Percentiles rank a stretch among this genome's conserved stretches.
Evolutionary conservation across 2,888 invertebrate genomes (phyloP).

Genomic region (Buathra laborator): DNA sequence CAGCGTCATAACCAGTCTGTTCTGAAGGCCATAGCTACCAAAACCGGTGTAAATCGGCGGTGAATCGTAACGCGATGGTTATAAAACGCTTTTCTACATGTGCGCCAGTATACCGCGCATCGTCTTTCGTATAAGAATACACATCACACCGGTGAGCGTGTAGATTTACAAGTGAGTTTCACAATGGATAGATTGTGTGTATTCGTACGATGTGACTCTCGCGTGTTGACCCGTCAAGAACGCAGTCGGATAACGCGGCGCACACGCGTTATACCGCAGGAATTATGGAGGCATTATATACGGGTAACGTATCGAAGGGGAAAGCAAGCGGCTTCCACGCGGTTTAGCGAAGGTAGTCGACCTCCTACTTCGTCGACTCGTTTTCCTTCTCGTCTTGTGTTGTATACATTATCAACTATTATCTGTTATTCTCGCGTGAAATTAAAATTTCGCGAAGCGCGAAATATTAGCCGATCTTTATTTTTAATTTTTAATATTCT

Average conservation of each 20-base stretch:
- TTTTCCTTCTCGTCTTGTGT: slow-evolving; percentile 46
- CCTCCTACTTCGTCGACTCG: slow-evolving; percentile 51
- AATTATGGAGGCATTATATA: slow-evolving; percentile 68
- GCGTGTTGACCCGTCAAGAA: slow-evolving; percentile 64
- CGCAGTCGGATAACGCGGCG: slow-evolving; percentile 51
- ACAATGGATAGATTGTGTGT: slow-evolving; percentile 61
- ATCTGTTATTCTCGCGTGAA: neutral
- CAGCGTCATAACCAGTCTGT: neutral
- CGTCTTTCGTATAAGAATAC: neutral
- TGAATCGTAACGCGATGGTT: slow-evolving; percentile 28
- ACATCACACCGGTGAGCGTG: neutral
- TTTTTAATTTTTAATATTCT: neutral
- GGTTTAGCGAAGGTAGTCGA: slow-evolving; percentile 62
- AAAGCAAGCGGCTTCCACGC: slow-evolving; percentile 61
- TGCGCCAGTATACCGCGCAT: neutral
- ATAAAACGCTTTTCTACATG: slow-evolving; percentile 35
- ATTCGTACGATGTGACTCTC: slow-evolving; percentile 37
- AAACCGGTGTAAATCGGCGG: slow-evolving; percentile 32
- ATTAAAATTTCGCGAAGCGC: neutral
- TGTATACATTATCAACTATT: neutral
- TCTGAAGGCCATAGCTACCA: slow-evolving; percentile 20
- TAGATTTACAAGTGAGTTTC: slow-evolving; percentile 54
- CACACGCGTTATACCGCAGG: slow-evolving; percentile 62
- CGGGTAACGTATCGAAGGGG: slow-evolving; percentile 69
- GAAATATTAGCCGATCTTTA: neutral